Base-by-base conservation (phyloP, 2,888 invertebrate genomes). In the Pecten maximus region DNA sequence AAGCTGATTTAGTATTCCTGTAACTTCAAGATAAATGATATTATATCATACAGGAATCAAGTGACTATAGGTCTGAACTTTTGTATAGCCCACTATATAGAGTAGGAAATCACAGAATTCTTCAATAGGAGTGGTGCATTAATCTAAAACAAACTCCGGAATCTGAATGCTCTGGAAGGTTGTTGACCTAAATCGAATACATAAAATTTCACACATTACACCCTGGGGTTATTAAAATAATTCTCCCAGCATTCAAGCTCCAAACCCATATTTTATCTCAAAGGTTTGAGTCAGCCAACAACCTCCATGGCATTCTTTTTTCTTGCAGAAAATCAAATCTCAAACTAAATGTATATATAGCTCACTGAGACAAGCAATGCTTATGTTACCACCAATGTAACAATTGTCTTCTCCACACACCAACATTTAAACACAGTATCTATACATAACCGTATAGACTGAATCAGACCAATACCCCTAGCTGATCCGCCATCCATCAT, bases 361-460 rank as follows among this genome's bases (percentile, higher is more conserved):
- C 19, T 6, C 19, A 54, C 3, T 54, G 35, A 28, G 74, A 74
- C 74, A 74, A 74, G 35, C 35, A 74, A 74, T 35, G 35, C 74
- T 35, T 10, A n/a, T n/a, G 15, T 10, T 28, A 35, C 35, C 35
- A 74, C 35, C 28, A 10, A 74, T 35, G 35, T 35, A 28, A 35
- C 35, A 10, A 74, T 74, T 16, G 35, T 74, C 74, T 35, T 28
- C 35, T 35, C 35, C 12, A 35, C 74, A 28, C 28, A 74, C 35
- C 35, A 28, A 74, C 74, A 74, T 74, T 54, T 74, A 74, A 74
- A 35, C 74, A 74, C 74, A 44, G 44, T 44, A 74, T 74, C 10
- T 23, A 74, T 74, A 28, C 74, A 74, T 35, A 74, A 12, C 10
- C 1, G 0, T 74, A 35, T 74, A 35, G 8, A 74, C 35, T 35